phyloP scores from a whole-genome alignment of 1,140 invertebrate species.

The Hylaeus anthracinus region DNA sequence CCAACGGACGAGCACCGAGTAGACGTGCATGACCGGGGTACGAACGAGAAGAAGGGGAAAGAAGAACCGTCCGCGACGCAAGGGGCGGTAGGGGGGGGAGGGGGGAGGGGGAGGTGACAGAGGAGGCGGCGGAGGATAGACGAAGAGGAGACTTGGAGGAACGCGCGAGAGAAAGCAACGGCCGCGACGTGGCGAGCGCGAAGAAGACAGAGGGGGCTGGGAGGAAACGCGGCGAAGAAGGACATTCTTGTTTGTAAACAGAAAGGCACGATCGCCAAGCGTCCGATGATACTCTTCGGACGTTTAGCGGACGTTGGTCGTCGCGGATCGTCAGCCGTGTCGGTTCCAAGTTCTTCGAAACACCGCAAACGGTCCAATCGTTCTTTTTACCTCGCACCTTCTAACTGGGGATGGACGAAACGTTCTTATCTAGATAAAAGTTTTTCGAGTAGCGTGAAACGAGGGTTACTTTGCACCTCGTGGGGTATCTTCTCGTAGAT shows the following conservation, averaged over 20 bases:
- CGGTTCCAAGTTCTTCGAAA: not conserved
- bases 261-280: slow-evolving; percentile 44
- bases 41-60: not conserved
- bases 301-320: too few relatives aligned
- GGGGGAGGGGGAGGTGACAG: not conserved
- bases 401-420: too few relatives aligned
- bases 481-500: too few relatives aligned
- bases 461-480: too few relatives aligned
- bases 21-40: not conserved
- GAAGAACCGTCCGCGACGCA: not conserved
- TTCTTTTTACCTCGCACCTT: too few relatives aligned
- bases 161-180: not conserved
- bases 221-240: not conserved
- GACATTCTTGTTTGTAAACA: slow-evolving; percentile 69
- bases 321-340: not conserved
- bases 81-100: not conserved
- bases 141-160: not conserved
- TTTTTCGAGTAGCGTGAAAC: too few relatives aligned
- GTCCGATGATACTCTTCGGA: too few relatives aligned
- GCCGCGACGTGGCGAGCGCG: not conserved
- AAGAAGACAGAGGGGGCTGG: not conserved
- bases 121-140: slow-evolving; percentile 17
- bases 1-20: not conserved
- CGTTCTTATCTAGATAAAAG: too few relatives aligned
- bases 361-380: too few relatives aligned